phyloP scores from a whole-genome alignment of 2,888 invertebrate genomes.

The Mellilla xanthometata region DNA sequence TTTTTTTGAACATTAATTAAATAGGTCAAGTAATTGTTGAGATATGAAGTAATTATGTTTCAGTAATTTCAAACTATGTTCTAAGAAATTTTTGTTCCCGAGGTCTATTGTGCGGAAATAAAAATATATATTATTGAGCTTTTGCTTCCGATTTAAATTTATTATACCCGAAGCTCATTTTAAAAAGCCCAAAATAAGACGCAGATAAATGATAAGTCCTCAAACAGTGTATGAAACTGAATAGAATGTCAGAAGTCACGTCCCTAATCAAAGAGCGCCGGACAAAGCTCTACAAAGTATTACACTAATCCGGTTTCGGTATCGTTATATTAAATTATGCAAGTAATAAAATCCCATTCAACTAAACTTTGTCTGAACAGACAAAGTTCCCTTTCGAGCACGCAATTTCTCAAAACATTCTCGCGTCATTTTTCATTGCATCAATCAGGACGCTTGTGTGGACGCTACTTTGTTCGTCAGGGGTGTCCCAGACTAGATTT shows the following conservation, averaged over 20 bases:
- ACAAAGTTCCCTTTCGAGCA: conserved; percentile 60
- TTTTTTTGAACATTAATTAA: no score
- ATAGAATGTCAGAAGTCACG: conserved; percentile 49
- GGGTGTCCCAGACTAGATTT: conserved; percentile 42
- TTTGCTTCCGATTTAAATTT: no score
- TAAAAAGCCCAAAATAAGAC: conserved; percentile 56
- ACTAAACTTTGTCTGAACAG: no score
- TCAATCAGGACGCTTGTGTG: conserved; percentile 72
- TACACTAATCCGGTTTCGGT: conserved; percentile 59
- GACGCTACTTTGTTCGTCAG: conserved; percentile 44
- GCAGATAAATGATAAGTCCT: conserved; percentile 61
- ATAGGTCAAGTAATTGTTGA: no score
- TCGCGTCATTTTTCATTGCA: conserved; percentile 81
- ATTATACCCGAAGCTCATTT: background rate
- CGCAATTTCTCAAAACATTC: conserved; percentile 79
- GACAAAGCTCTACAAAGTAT: conserved; percentile 56
- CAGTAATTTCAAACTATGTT: no score
- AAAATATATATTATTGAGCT: no score
- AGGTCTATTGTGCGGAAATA: no score
- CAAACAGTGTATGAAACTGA: conserved; percentile 38
- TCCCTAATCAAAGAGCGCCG: conserved; percentile 60
- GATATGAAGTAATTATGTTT: no score
- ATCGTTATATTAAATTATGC: conserved; percentile 70
- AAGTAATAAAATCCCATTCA: conserved; percentile 75
- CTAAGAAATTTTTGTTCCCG: no score